These are phyloP conservation scores for Imbricaverruca yamaguchii DNA, from an alignment of 2,888 invertebrate species.

Conservation along the genomic window DNA sequence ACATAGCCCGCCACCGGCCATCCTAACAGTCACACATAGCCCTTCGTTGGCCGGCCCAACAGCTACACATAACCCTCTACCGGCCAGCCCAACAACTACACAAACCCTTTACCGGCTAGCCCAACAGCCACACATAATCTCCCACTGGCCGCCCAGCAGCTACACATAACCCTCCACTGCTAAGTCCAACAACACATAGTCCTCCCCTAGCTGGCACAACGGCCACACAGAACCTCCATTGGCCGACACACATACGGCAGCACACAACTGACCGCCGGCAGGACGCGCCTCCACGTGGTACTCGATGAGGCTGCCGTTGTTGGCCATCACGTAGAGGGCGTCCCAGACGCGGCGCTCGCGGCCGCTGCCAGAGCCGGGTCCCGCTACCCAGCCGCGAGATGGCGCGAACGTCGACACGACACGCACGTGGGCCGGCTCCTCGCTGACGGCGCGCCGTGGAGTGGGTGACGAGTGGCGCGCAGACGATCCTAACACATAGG, in stretches of 20 bases:
- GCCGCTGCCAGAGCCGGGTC: slow-evolving; percentile 40
- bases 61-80: too few relatives aligned
- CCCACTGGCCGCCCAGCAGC: slow-evolving; percentile 18
- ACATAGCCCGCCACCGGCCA: too few relatives aligned
- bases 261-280: slow-evolving; percentile 46
- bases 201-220: too few relatives aligned
- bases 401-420: slow-evolving; percentile 73
- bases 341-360: slow-evolving; percentile 56
- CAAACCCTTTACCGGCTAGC: too few relatives aligned
- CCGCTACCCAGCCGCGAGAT: slow-evolving; percentile 61
- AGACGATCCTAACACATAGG: not conserved
- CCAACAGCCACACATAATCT: too few relatives aligned
- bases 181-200: too few relatives aligned
- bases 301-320: slow-evolving; percentile 77
- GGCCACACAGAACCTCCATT: too few relatives aligned
- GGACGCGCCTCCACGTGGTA: slow-evolving; percentile 70
- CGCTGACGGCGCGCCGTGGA: slow-evolving; percentile 40
- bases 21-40: too few relatives aligned
- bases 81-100: too few relatives aligned
- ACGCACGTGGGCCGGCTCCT: slow-evolving; percentile 63
- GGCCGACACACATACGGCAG: too few relatives aligned
- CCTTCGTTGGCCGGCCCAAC: too few relatives aligned
- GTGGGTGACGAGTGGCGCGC: not conserved
- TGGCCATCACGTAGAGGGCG: slow-evolving; percentile 82
- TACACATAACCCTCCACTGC: slow-evolving; percentile 1